Base-by-base conservation (phyloP, 2,113 vertebrate species). In the Cygnus buccinator region DNA sequence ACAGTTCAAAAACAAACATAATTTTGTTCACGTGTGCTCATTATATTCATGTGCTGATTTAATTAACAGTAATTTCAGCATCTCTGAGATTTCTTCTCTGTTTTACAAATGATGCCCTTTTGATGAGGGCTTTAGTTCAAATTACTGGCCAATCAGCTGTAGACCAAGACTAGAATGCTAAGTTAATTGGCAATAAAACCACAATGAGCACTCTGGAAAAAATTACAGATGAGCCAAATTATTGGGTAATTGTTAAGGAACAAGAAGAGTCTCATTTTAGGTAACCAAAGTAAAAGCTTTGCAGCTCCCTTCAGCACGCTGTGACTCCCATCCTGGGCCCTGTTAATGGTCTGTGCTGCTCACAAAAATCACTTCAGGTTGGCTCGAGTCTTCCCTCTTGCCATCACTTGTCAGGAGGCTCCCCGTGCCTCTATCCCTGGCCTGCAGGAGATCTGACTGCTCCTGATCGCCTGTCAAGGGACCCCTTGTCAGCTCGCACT, bases 1-100 rank as follows among this genome's bases (percentile, higher is more conserved):
- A 37, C 71, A 82, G 77, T 81, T 80, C 80, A 92, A 95, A 97
- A 94, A 54, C 85, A 96, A 93, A 94, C 83, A 95, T 37, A 28
- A 89, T 95, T 95, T 90, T 94, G 61, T 88, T 93, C 93, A 83
- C 7, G 12, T 95, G 70, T 87, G 75, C 68, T 77, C 88, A 52
- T 94, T 96, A 81, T 22, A 48, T 43, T 76, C 43, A 3, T 72
- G 78, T 57, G 54, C 83, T 80, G 83, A 95, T 94, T 97, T 93
- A 96, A 97, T 97, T 95, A 97, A 95, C 93, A 87, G 37, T 61
- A 54, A 82, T 92, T 79, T 94, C 22, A 62, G 43, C 22, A 41
- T 74, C 77, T 95, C 33, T 0, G 75, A 70, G 48, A 72, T 84
- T 95, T 94, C 81, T 81, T 86, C 92, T 86, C 90, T 8, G 67